Percentiles rank a stretch among this genome's conserved stretches.
phyloP scores from a whole-genome alignment of 2,113 vertebrate species.

The cattle (Bos taurus) region DNA sequence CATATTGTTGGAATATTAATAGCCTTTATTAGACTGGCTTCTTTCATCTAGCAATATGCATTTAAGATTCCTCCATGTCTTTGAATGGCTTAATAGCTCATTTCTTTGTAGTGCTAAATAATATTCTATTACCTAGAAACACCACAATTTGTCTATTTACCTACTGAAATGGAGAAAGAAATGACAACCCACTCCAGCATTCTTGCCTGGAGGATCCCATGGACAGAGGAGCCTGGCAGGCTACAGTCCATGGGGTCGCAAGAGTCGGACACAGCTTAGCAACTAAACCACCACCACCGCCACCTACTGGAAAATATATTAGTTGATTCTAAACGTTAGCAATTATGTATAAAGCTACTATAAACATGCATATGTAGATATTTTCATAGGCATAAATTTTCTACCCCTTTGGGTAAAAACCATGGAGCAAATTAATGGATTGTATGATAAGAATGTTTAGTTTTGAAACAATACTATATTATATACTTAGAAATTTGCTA shows the following conservation, averaged over 20 bases:
- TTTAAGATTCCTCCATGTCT: not conserved
- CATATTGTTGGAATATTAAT: not conserved
- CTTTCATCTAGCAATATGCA: not conserved
- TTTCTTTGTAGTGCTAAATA: not conserved
- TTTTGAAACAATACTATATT: not conserved
- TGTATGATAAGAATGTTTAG: not conserved
- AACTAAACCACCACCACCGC: not conserved
- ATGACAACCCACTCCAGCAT: not conserved
- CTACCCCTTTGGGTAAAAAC: not conserved
- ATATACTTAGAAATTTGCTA: not conserved
- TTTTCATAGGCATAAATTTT: not conserved
- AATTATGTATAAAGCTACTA: not conserved
- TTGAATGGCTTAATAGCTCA: not conserved
- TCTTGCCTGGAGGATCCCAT: not conserved
- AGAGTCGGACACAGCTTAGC: fast-evolving
- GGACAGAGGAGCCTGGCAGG: not conserved
- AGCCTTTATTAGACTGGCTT: not conserved
- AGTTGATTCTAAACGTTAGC: not conserved
- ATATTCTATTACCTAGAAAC: not conserved
- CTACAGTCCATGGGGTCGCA: not conserved
- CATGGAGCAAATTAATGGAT: not conserved
- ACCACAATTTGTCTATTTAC: not conserved
- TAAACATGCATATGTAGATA: not conserved
- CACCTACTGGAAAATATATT: not conserved
- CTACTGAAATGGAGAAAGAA: not conserved